Evolutionary conservation across 2,113 vertebrate species (phyloP), one percentile per base, ranked within the genome.

Genomic region (Dolichallabes microphthalmus): DNA sequence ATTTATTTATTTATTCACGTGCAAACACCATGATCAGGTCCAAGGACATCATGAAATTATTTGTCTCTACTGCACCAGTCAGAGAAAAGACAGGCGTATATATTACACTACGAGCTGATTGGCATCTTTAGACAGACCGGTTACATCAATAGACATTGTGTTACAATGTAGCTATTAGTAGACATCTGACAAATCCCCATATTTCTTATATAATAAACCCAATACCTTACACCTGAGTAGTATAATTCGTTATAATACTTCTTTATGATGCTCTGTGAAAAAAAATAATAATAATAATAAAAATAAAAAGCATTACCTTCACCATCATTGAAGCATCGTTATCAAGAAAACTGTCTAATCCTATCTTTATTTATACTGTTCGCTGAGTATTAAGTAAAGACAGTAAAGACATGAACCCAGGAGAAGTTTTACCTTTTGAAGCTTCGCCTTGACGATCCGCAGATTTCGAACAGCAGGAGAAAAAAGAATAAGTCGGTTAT

Each of bases 401-500:
- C 6, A 6, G 45, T 8, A 57, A 15, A 82, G 1, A 82, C 6
- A 17, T 4, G 11, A 39, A 39, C 32, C 57, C 3, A 17, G 64
- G 19, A 8, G 3, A 63, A 25, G 11, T 57, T 74, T 61, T 83
- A 83, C 82, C 82, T 58, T 53, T 10, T n/a, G n/a, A 7, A 17
- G 22, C 68, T 45, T 89, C 82, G 35, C 27, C 75, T 66, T 66
- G 73, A 32, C 82, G 88, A 80, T 61, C 88, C 80, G 86, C 83
- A 82, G 89, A 83, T 90, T 86, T 86, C 68, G 83, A 89, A 89
- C 60, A 87, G 76, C 10, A 35, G 30, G 77, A 52, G 85, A 76
- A 39, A 85, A 87, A 73, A 90, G 86, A 90, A 90, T 88, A 90
- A 90, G 82, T 85, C 88, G 86, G 82, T 91, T 92, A 91, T 91